Conservation (phyloP, 1,140 invertebrate species). For the Papilio xuthus region DNA sequence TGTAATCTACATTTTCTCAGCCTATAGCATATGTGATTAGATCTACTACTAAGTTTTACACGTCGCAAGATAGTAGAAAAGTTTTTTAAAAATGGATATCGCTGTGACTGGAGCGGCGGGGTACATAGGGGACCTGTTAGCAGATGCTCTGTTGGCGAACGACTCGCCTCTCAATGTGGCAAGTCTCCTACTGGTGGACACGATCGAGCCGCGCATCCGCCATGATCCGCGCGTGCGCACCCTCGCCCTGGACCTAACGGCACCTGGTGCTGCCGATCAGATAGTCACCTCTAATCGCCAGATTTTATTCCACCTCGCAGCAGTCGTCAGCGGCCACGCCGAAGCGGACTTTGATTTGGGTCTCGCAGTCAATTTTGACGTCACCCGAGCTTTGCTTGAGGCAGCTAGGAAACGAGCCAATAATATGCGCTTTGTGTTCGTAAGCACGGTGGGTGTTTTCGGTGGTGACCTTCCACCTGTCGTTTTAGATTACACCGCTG, state of each 20-base stretch:
- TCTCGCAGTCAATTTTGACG: slow-evolving; percentile 67
- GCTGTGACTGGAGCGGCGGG: slow-evolving; percentile 68
- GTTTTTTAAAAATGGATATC: slow-evolving; percentile 57
- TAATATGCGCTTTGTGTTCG: slow-evolving; percentile 57
- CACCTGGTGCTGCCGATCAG: slow-evolving; percentile 44
- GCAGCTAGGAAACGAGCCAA: slow-evolving; percentile 50
- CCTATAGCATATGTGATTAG: background rate
- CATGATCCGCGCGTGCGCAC: slow-evolving; percentile 47
- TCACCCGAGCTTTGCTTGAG: slow-evolving; percentile 61
- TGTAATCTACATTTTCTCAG: background rate
- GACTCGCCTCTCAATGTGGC: slow-evolving; percentile 50
- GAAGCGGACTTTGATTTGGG: slow-evolving; percentile 70
- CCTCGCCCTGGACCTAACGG: slow-evolving; percentile 49
- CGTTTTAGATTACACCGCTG: slow-evolving; percentile 55
- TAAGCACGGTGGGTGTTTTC: slow-evolving; percentile 65
- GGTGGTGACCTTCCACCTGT: slow-evolving; percentile 61
- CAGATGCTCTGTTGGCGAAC: slow-evolving; percentile 48
- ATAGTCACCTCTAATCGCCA: slow-evolving; percentile 47
- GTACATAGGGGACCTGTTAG: slow-evolving; percentile 61
- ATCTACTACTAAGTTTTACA: background rate
- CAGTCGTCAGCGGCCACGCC: slow-evolving; percentile 70
- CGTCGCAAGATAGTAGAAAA: background rate
- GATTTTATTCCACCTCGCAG: slow-evolving; percentile 68
- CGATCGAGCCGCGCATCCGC: slow-evolving; percentile 37
- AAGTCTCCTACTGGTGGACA: slow-evolving; percentile 54